phyloP scores from a whole-genome alignment of 2,113 vertebrate genomes.

The Probosciger aterrimus region DNA sequence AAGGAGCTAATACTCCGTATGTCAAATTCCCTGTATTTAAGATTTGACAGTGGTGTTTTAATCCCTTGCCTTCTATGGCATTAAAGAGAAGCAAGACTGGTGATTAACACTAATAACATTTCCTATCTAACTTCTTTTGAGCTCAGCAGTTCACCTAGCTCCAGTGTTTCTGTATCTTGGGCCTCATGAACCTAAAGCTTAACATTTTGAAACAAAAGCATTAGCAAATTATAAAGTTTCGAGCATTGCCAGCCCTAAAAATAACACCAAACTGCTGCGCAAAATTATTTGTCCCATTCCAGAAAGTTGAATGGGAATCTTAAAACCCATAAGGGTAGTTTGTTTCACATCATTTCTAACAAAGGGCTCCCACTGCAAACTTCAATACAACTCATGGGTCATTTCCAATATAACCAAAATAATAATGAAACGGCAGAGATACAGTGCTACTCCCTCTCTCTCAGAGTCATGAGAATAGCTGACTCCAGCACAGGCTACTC shows the following conservation, averaged over 20 bases:
- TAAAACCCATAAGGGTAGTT: background rate
- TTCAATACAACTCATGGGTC: background rate
- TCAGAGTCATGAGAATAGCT: background rate
- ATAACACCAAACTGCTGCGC: background rate
- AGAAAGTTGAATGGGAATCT: background rate
- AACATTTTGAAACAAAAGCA: background rate
- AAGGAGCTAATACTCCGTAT: slow-evolving; percentile 35
- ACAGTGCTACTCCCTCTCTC: background rate
- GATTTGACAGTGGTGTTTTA: slow-evolving; percentile 39
- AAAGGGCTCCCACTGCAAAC: background rate
- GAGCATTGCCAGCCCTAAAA: background rate
- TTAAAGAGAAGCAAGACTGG: slow-evolving; percentile 23
- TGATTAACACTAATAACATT: slow-evolving; percentile 45
- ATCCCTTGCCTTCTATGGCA: slow-evolving; percentile 42
- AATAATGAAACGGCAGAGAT: background rate
- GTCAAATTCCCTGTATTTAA: slow-evolving; percentile 32
- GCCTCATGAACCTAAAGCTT: background rate
- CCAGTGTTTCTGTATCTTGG: background rate
- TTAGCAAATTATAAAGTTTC: background rate
- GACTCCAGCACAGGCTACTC: background rate
- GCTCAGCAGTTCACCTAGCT: background rate
- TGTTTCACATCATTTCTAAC: background rate
- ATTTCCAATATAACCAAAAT: slow-evolving; percentile 17
- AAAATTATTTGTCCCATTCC: background rate
- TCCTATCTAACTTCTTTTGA: slow-evolving; percentile 10